Evolutionary conservation across 1,140 invertebrate species (phyloP), one percentile per base, ranked within the genome.

Genomic region (Drosophila takahashii): DNA sequence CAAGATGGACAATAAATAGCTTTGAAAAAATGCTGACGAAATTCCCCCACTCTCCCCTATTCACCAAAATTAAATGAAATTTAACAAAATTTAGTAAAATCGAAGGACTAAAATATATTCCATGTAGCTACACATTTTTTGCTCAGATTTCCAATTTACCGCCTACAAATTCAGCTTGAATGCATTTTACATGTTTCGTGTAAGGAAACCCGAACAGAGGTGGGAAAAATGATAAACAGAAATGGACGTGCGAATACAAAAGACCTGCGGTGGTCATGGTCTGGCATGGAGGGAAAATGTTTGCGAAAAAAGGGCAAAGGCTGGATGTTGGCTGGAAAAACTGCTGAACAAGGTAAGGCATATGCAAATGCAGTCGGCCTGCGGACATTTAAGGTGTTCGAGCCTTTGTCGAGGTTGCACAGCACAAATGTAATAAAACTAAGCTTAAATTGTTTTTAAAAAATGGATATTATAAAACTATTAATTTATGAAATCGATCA

Each of bases 131-230:
- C 39, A 22, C 5, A 7, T 51, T 45, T 42, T 42, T 26, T 27
- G 32, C 9, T 26, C 29, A 10, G 13, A 29, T 66, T 69, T 34
- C 22, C 34, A 47, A 47, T 34, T 18, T 27, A 62, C 36, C 22
- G 13, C 62, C 41, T 27, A 41, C 66, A 47, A 54, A 44, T 44
- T 64, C 58, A 62, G 39, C 70, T 74, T 32, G 58, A 74, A 64
- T 74, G 70, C 70, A 74, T 64, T 74, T 74, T 64, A 39, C 70
- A 74, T 74, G 71, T 74, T 74, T 58, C 59, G 64, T 53, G 67
- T 22, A n/a, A 39, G 64, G 15, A 27, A 57, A 57, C 34, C 27
- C 44, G 26, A 66, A 27, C 39, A 15, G 70, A 22, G 44, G 37
- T 18, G 26, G 39, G 4, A 41, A 42, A 75, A 66, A 66, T 45